A percentile compares a stretch with the other conserved stretches of the same genome.
Evolutionary conservation across 2,888 invertebrate species (phyloP).

Genomic region (Chironomus tentans): DNA sequence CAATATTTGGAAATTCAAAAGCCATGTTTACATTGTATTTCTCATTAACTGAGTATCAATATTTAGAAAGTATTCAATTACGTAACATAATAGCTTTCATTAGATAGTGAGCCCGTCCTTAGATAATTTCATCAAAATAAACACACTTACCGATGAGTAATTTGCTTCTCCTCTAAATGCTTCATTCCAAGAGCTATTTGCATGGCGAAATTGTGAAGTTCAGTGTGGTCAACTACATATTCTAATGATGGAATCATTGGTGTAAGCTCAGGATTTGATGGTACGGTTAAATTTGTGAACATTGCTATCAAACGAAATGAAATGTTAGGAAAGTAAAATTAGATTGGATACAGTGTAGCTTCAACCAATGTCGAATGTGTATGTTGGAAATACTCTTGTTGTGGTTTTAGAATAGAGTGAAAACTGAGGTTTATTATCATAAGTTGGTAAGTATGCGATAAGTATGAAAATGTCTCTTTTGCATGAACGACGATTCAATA

Average conservation of each 20-base stretch:
- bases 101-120: too few relatives aligned
- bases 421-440: too few relatives aligned
- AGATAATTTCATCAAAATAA: not conserved
- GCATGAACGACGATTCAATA: too few relatives aligned
- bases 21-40: not conserved
- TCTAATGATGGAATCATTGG: constrained; percentile 33
- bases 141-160: constrained; percentile 55
- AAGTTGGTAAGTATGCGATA: too few relatives aligned
- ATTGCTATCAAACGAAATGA: constrained; percentile 32
- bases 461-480: too few relatives aligned
- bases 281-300: constrained; percentile 35
- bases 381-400: too few relatives aligned
- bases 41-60: not conserved
- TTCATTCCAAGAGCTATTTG: constrained; percentile 77
- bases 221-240: constrained; percentile 43
- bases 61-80: constrained; percentile 2
- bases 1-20: too few relatives aligned
- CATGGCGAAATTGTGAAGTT: constrained; percentile 61
- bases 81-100: too few relatives aligned
- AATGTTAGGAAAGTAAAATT: not conserved
- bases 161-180: constrained; percentile 58
- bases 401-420: too few relatives aligned
- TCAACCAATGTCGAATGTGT: too few relatives aligned
- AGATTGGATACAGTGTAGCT: too few relatives aligned
- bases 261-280: constrained; percentile 29